Evolutionary conservation across 1,140 invertebrate genomes (phyloP), one percentile per base, ranked within the genome.

Genomic region (Panagrolaimus sp.): DNA sequence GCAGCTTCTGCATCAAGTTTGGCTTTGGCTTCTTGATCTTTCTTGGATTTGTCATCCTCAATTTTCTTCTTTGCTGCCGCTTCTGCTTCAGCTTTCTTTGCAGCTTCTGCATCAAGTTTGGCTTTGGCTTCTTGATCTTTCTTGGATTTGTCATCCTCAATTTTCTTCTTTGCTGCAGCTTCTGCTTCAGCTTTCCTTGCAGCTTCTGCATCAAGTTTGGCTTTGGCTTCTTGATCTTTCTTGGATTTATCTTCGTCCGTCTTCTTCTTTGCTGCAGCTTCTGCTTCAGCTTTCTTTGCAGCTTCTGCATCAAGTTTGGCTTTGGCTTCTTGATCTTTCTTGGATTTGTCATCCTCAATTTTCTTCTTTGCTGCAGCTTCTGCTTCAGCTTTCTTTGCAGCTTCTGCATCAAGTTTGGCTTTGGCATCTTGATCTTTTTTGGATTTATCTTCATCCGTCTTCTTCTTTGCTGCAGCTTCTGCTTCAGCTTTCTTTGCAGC

Each of bases 61-160:
- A 21, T 21, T 21, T 52, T 52, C 47, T 52, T 52, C 47, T 52
- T 52, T 15, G 47, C 47, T 52, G n/a, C 47, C n/a, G 47, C 47
- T 17, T 52, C 47, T 4, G 24, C 15, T 10, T 52, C 24, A 21
- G 47, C 47, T 21, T 52, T 52, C 15, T 52, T 21, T 15, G n/a
- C 47, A 10, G 47, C 47, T 4, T 15, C 47, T n/a, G n/a, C n/a
- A 15, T 52, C 24, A 15, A 17, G n/a, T 10, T 52, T 21, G 24
- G 47, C 47, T 52, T 52, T 21, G 47, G 47, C 47, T n/a, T n/a
- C n/a, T n/a, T n/a, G n/a, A 15, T 52, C 24, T 21, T 52, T 52
- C 47, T 52, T 52, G 47, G 47, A 15, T 52, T 52, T 21, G n/a
- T 52, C 15, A n/a, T n/a, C n/a, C n/a, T n/a, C n/a, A n/a, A n/a